These are phyloP conservation scores for Lepidocolaptes lacrymiger DNA, from an alignment of 2,797 vertebrate genomes.

Conservation along the genomic window DNA sequence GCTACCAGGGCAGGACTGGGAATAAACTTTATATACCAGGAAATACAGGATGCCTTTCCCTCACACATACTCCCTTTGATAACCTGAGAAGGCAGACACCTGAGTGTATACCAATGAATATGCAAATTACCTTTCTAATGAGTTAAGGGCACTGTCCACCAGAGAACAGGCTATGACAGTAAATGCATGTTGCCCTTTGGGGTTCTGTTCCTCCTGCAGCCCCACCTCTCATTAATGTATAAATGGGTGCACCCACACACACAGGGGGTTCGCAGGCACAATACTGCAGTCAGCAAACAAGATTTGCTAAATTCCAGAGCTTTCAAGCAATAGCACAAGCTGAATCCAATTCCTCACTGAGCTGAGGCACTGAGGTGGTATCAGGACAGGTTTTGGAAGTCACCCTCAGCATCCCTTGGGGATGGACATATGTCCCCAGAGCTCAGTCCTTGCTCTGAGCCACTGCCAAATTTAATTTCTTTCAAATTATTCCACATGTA, in stretches of 20 bases:
- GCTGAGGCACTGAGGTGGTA: neutral
- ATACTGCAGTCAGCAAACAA: neutral
- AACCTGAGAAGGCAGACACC: neutral
- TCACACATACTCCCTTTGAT: neutral
- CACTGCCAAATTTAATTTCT: neutral
- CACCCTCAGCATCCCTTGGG: neutral
- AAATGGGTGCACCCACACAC: rapidly evolving
- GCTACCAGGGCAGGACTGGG: neutral
- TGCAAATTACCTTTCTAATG: neutral
- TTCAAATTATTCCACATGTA: neutral
- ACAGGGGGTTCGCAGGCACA: neutral
- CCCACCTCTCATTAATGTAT: rapidly evolving
- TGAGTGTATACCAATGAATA: neutral
- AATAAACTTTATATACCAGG: neutral
- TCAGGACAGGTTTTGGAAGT: neutral
- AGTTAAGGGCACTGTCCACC: neutral
- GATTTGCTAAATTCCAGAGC: neutral
- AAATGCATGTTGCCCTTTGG: neutral
- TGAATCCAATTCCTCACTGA: neutral
- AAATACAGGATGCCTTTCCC: neutral
- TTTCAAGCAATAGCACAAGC: neutral
- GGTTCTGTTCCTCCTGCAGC: neutral
- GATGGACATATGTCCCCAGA: neutral
- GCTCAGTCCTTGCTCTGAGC: neutral
- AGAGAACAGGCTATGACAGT: neutral